Base-by-base conservation (phyloP, 2,888 invertebrate genomes). In the Calephelis perditalis region DNA sequence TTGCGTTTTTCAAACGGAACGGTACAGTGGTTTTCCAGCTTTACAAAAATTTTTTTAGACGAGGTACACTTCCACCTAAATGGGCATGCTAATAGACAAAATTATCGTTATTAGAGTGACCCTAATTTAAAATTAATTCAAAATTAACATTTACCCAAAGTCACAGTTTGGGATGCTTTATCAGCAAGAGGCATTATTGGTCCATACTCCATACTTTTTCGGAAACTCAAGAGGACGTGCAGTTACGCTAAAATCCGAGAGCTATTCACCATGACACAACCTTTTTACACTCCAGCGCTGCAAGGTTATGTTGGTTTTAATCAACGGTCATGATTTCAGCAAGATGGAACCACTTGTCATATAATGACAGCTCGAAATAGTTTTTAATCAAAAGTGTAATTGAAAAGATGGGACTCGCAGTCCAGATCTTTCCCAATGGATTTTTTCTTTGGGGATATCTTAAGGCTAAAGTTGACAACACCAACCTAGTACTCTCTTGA, bases 121-220 rank as follows among this genome's bases (percentile, higher is more conserved):
- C 59, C 40, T 5, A 67, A 69, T 61, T 67, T 67, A 57, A 63
- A 65, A 61, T 59, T 49, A n/a, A 68, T 68, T 63, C 61, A 67
- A 57, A 67, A 63, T 49, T 55, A 66, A 55, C 68, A 69, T 61
- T 62, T 56, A 35, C 67, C 66, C 35, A 69, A 69, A 64, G 60
- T 52, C 11, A 54, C 58, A 26, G 58, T 58, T 47, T 62, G 56
- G 59, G 57, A 55, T n/a, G 61, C 63, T 49, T 15, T 15, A 15
- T 15, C 15, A 15, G 15, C 15, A 15, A 15, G 15, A 15, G 15
- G 15, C 15, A 15, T 59, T 63, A 47, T 63, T 59, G 37, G 49
- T 68, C 64, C 67, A 67, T 61, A 63, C 67, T 52, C 67, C 63
- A 63, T 67, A 70, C 63, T 69, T 69, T 69, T 65, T 65, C 65